These are phyloP conservation scores for Ameiurus melas DNA, from an alignment of 2,113 vertebrate genomes.

Conservation along the genomic window DNA sequence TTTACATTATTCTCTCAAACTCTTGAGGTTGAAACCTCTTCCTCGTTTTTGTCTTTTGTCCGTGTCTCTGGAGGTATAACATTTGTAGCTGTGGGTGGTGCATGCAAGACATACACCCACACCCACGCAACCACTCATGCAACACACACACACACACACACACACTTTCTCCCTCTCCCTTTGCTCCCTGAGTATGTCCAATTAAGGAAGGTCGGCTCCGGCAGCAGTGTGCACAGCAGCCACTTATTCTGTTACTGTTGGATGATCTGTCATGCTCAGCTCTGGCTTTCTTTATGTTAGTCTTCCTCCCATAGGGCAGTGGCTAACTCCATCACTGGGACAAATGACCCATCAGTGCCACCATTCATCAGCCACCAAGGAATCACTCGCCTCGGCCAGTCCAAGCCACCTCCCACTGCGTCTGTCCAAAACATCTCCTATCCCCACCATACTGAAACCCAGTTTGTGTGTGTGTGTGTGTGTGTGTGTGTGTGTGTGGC, in stretches of 20 bases:
- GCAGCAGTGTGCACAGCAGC: slow-evolving; percentile 47
- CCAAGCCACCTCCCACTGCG: slow-evolving; percentile 22
- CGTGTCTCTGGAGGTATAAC: slow-evolving; percentile 3
- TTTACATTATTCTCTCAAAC: slow-evolving; percentile 15
- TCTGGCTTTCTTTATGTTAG: slow-evolving; percentile 61
- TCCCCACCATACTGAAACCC: background rate
- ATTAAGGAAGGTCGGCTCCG: slow-evolving; percentile 53
- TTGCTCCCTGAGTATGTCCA: slow-evolving; percentile 52
- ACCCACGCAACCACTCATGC: background rate
- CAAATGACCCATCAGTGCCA: slow-evolving; percentile 62
- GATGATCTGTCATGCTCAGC: slow-evolving; percentile 57
- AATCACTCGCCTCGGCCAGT: slow-evolving; percentile 46
- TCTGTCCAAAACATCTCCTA: slow-evolving; percentile 21
- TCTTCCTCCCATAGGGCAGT: slow-evolving; percentile 63
- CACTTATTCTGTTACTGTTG: slow-evolving; percentile 59
- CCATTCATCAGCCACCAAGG: slow-evolving; percentile 59
- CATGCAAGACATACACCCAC: background rate
- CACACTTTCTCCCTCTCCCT: slow-evolving; percentile 10
- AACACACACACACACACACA: background rate
- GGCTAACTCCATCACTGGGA: slow-evolving; percentile 61
- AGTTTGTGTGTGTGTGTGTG: background rate
- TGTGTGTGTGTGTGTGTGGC: background rate
- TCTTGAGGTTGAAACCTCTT: slow-evolving; percentile 9
- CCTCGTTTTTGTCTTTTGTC: background rate
- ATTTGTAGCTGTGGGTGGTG: background rate